Base-by-base conservation (phyloP, 1,140 invertebrate genomes). In the Colletes gigas region DNA sequence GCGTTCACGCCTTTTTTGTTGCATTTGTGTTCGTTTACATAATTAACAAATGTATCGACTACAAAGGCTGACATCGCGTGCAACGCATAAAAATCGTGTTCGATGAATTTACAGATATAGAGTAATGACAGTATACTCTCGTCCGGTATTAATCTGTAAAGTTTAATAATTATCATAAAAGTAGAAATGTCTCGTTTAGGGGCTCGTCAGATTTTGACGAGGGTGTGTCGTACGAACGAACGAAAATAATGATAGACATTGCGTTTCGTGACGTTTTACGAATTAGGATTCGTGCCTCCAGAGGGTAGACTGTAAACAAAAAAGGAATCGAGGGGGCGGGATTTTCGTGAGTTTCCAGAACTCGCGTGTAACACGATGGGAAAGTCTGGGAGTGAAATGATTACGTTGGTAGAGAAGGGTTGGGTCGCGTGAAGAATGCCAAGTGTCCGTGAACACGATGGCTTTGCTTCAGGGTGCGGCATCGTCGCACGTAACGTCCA, bases 371-470 rank as follows among this genome's bases (percentile, higher is more conserved):
- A 39, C 85, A 87, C 80, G 81, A 84, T 54, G 65, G 68, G 77
- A 83, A 80, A 84, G 82, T 76, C 50, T 50, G 8, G 30, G 47
- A 82, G 73, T 74, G 87, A 74, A 91, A 88, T 91, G 85, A 91
- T 91, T 92, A 91, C 82, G 80, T 84, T 81, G 21, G 50, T 73
- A 78, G 15, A 50, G 39, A 87, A 84, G 84, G 89, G 90, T 89
- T 89, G 84, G 82, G 89, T 85, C 69, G 30, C 52, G 69, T 76
- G 82, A 87, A 74, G 63, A 78, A 82, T 60, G 73, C 60, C 65
- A 57, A 54, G 62, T 78, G 50, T 70, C 68, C 68, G 19, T 68
- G 59, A 44, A 14, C 73, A 66, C n/a, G 54, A 78, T 82, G 55
- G 47, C 68, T 52, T 19, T 30, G 30, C 30, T 73, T 41, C 1